A percentile compares a stretch with the other conserved stretches of the same genome.
phyloP scores from a whole-genome alignment of 2,888 invertebrate species.

The Hybos culiciformis region DNA sequence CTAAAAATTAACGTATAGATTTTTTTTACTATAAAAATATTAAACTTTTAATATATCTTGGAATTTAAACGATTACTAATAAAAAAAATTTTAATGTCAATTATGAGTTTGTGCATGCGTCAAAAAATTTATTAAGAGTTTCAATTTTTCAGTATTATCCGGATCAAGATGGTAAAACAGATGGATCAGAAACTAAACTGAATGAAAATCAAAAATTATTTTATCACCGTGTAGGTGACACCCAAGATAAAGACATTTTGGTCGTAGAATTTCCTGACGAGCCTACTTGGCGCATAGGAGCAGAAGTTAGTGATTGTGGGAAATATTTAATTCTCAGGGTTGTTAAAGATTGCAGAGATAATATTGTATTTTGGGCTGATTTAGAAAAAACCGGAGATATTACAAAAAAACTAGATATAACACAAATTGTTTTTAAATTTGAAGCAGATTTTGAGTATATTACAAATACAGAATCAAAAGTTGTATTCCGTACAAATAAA shows the following conservation, averaged over 20 bases:
- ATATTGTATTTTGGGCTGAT: conserved; percentile 74
- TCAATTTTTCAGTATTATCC: conserved; percentile 53
- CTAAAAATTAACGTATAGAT: too few relatives aligned
- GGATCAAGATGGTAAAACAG: conserved; percentile 66
- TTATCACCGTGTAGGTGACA: conserved; percentile 78
- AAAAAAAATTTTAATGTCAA: too few relatives aligned
- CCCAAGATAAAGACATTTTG: conserved; percentile 73
- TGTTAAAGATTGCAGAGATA: conserved; percentile 81
- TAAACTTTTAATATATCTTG: too few relatives aligned
- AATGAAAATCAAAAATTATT: conserved; percentile 86
- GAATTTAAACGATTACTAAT: too few relatives aligned
- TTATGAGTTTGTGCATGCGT: too few relatives aligned
- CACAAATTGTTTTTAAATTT: conserved; percentile 72
- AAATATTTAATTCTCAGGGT: conserved; percentile 72
- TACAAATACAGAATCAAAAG: conserved; percentile 70
- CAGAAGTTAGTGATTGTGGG: conserved; percentile 82
- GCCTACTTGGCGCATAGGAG: conserved; percentile 81
- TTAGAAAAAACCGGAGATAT: conserved; percentile 52
- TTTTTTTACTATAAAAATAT: too few relatives aligned
- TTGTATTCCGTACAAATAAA: conserved; percentile 84
- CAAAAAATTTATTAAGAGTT: too few relatives aligned
- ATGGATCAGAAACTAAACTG: conserved; percentile 81
- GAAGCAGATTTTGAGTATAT: conserved; percentile 94
- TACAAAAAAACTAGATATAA: conserved; percentile 49
- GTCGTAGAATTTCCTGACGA: conserved; percentile 83